Conservation (phyloP, 2,113 vertebrate species). For the Silurus glanis region DNA sequence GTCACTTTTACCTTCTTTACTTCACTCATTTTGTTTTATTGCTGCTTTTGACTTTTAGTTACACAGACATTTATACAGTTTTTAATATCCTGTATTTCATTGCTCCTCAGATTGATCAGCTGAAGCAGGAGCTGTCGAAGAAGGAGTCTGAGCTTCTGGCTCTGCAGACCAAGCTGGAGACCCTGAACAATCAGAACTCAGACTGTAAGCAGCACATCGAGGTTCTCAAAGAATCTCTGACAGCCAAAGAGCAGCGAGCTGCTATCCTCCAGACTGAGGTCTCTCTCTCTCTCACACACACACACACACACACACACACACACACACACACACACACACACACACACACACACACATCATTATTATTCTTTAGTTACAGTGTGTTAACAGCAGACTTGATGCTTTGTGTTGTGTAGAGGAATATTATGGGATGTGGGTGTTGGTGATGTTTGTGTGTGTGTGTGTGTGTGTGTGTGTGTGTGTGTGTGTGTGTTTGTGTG, state of each 20-base stretch:
- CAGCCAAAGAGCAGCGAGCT: slow-evolving; percentile 99
- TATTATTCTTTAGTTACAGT: not conserved
- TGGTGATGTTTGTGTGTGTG: not conserved
- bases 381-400: not conserved
- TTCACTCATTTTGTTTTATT: not conserved
- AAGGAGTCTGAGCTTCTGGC: slow-evolving; percentile 98
- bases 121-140: slow-evolving; percentile 98
- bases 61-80: not conserved
- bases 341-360: not conserved
- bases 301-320: not conserved
- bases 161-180: slow-evolving; percentile 99
- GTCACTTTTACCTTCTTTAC: too few relatives aligned
- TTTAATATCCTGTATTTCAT: not conserved
- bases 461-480: not conserved
- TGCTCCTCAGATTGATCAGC: slow-evolving; percentile 85
- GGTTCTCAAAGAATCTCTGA: slow-evolving; percentile 99
- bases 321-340: slow-evolving; percentile 11
- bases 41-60: too few relatives aligned
- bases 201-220: slow-evolving; percentile 99
- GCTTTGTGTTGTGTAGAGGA: not conserved
- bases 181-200: slow-evolving; percentile 98
- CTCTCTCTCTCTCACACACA: slow-evolving; percentile 26
- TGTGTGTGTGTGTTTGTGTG: not conserved
- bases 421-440: not conserved
- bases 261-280: slow-evolving; percentile 99